Base-by-base conservation (phyloP, 2,888 invertebrate genomes). In the Timema podura region DNA sequence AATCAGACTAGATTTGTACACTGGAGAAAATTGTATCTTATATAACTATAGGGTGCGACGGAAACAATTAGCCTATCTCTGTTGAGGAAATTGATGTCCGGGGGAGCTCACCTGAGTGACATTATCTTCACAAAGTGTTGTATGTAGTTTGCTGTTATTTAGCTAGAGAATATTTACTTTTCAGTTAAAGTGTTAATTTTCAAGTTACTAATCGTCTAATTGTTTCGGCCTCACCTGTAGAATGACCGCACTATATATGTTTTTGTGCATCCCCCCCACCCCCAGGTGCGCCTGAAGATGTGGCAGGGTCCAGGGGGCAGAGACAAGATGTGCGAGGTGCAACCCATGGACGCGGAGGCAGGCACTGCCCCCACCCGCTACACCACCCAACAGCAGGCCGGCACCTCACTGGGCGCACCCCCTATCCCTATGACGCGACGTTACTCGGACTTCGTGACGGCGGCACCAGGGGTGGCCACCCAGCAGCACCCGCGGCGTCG, bases 221-320 rank as follows among this genome's bases (percentile, higher is more conserved):
- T n/a, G n/a, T n/a, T n/a, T n/a, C n/a, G n/a, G 30, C 30, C 30
- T 3, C 30, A 3, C 30, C 30, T 30, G 30, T 30, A 30, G 30
- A 30, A 30, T 30, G 30, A 64, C 51, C 13, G n/a, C 51, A 13
- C 13, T 51, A 51, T 13, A 13, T n/a, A 51, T 1, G 3, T 51
- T n/a, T 13, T 2, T 51, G 51, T n/a, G 3, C 16, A n/a, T 15
- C 15, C 48, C 68, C 11, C 66, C 11, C 10, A 15, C 47, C 49
- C 48, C 8, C 61, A 84, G 87, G 88, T 92, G 0, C 88, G 92
- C 72, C 89, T 93, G 87, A 92, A 92, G 78, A 86, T 93, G 77
- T 93, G 92, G 91, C 91, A 90, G 73, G 92, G 92, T 2, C 90
- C 91, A 72, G 91, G 86, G 77, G 91, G 86, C 77, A 76, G 77